These are phyloP conservation scores for Lanius ludovicianus DNA, from an alignment of 2,113 vertebrate genomes.

Conservation along the genomic window DNA sequence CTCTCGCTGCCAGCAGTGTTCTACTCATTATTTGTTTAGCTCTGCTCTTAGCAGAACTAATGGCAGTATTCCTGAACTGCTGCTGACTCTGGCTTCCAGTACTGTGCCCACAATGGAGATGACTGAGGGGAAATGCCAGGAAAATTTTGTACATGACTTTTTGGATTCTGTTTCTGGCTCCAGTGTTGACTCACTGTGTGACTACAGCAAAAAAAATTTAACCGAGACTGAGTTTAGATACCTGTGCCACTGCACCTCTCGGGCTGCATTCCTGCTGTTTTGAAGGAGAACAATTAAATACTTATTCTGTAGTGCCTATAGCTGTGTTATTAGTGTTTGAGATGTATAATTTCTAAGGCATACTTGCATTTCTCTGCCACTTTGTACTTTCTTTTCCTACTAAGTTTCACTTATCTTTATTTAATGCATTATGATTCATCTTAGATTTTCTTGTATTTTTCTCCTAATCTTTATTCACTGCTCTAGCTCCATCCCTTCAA, in stretches of 20 bases:
- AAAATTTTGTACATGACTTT: slow-evolving; percentile 46
- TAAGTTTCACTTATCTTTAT: background rate
- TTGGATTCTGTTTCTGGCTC: slow-evolving; percentile 47
- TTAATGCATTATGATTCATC: background rate
- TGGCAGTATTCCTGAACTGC: slow-evolving; percentile 28
- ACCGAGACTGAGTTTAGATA: background rate
- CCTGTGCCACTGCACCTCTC: background rate
- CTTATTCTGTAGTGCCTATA: background rate
- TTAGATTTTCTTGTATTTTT: background rate
- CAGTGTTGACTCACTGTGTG: background rate
- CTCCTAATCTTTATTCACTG: background rate
- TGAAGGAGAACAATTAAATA: background rate
- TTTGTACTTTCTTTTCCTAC: background rate
- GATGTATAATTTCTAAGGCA: background rate
- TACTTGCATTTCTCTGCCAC: background rate
- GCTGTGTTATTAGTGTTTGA: background rate
- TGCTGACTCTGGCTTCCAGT: slow-evolving; percentile 25
- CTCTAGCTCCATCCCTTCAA: background rate
- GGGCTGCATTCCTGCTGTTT: background rate
- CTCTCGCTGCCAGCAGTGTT: background rate
- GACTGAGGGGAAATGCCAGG: slow-evolving; percentile 49
- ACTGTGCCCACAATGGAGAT: background rate
- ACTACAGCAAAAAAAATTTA: background rate
- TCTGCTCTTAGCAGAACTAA: background rate
- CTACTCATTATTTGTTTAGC: background rate